phyloP scores from a whole-genome alignment of 2,797 vertebrate genomes.

The Hapalemur alaotrensis region DNA sequence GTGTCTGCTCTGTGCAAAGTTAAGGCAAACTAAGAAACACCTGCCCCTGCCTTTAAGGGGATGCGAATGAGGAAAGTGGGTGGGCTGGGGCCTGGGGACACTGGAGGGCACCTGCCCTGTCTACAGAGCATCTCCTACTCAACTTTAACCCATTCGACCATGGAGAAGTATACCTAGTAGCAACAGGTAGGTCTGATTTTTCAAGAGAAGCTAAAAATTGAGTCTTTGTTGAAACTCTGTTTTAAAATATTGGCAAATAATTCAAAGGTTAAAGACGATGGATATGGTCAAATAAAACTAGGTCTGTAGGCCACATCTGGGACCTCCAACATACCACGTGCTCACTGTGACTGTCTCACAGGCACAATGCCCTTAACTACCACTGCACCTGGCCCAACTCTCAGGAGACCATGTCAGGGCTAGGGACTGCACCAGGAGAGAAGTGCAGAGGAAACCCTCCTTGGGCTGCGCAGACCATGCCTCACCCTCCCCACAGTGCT shows the following conservation, averaged over 20 bases:
- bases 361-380: not conserved
- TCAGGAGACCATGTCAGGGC: not conserved
- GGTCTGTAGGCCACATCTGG: not conserved
- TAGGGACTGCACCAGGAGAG: not conserved
- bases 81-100: not conserved
- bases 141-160: not conserved
- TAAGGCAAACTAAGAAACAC: not conserved
- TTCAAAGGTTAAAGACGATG: not conserved
- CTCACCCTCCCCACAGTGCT: not conserved
- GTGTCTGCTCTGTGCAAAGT: not conserved
- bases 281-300: not conserved
- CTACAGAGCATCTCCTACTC: not conserved
- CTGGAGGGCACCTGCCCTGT: not conserved
- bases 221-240: conserved; percentile 5
- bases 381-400: not conserved
- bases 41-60: not conserved
- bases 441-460: not conserved
- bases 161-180: not conserved
- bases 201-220: conserved; percentile 25
- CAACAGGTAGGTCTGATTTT: not conserved
- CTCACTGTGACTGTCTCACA: not conserved
- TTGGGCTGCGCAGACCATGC: not conserved
- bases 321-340: not conserved
- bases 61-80: not conserved
- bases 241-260: conserved; percentile 9